These are phyloP conservation scores for Smutsia gigantea DNA, from an alignment of 2,797 vertebrate species.

Conservation along the genomic window DNA sequence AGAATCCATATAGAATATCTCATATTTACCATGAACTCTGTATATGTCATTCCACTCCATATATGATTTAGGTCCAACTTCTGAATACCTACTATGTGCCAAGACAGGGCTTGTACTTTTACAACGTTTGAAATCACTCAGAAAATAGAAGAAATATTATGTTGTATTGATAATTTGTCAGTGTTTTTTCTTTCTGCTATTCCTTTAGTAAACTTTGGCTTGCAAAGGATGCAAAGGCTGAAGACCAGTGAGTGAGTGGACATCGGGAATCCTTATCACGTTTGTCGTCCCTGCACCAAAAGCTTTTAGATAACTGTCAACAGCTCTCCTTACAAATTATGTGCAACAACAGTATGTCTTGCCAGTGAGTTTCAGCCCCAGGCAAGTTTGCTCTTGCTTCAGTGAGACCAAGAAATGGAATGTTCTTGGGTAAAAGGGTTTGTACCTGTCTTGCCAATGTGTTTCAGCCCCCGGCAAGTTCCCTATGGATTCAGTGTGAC, in stretches of 20 bases:
- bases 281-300: background rate
- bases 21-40: background rate
- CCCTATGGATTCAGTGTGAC: too few species aligned
- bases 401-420: too few species aligned
- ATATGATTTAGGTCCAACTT: background rate
- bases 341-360: background rate
- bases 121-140: background rate
- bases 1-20: background rate
- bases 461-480: too few species aligned
- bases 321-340: background rate
- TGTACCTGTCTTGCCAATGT: too few species aligned
- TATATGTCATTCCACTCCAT: background rate
- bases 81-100: background rate
- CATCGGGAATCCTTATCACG: background rate
- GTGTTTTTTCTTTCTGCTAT: background rate
- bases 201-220: background rate
- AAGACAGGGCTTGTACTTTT: background rate
- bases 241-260: background rate
- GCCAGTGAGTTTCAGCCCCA: too few species aligned
- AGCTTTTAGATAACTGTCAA: background rate
- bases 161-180: background rate
- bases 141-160: background rate
- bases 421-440: too few species aligned
- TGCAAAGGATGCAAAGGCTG: background rate
- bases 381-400: too few species aligned